Percentiles rank a stretch among this genome's conserved stretches.
Conservation (phyloP, 2,888 invertebrate species). For the Trachelus stipa region DNA sequence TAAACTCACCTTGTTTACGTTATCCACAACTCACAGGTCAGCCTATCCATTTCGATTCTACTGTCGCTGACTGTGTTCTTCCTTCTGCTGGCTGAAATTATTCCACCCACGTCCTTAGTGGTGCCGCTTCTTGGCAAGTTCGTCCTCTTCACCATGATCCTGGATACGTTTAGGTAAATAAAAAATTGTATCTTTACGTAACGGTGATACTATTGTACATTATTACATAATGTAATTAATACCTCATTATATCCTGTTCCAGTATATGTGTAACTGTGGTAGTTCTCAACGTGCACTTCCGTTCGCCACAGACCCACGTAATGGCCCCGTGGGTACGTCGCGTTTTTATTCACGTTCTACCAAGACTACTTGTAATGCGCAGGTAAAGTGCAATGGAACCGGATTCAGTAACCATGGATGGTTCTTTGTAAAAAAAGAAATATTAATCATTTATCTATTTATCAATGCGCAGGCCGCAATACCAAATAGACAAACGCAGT, state of each 20-base stretch:
- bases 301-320: slow-evolving; percentile 96
- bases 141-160: slow-evolving; percentile 95
- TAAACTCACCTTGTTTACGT: neutral
- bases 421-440: too few relatives aligned
- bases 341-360: slow-evolving; percentile 96
- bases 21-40: slow-evolving; percentile 72
- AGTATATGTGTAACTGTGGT: slow-evolving; percentile 96
- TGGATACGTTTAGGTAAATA: slow-evolving; percentile 90
- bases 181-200: neutral
- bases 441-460: neutral
- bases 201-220: neutral
- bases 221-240: neutral
- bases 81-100: slow-evolving; percentile 89
- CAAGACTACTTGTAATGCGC: slow-evolving; percentile 92
- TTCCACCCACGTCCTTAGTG: slow-evolving; percentile 92
- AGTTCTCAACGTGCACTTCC: slow-evolving; percentile 97
- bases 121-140: slow-evolving; percentile 94
- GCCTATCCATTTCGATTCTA: slow-evolving; percentile 94
- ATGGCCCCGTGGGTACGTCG: slow-evolving; percentile 98
- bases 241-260: slow-evolving; percentile 54
- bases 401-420: too few relatives aligned
- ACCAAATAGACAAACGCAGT: slow-evolving; percentile 67
- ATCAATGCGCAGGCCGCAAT: slow-evolving; percentile 67
- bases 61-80: slow-evolving; percentile 97
- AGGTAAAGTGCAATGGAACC: slow-evolving; percentile 65